Evolutionary conservation across 2,888 invertebrate species (phyloP), one percentile per base, ranked within the genome.

Genomic region (Drosophila percnosoma): DNA sequence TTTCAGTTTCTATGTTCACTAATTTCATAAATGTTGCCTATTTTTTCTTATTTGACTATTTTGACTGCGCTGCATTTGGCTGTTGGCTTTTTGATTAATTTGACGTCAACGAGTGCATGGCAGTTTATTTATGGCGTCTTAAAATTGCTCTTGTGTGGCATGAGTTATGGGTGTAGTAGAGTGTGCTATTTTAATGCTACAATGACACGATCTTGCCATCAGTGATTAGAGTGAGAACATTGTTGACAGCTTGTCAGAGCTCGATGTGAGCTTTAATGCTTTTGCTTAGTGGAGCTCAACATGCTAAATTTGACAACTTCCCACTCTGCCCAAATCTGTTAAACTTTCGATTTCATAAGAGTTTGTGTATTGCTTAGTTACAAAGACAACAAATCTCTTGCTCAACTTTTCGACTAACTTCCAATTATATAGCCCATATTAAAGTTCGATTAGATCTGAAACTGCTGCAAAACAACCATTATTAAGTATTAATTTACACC

Each of bases 401-500:
- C 66, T 51, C 63, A 73, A 76, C 53, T 60, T 40, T 36, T 42
- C 42, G 49, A 60, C 73, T 42, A 49, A 78, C 59, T 63, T 24
- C 48, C 57, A 67, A 73, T 59, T 83, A 68, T 80, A 70, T 79
- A 62, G 78, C 55, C 73, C 67, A 74, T 73, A 81, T 84, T 84
- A 68, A 83, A 59, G 64, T 71, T 61, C 68, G 87, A 87, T 87
- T 85, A 82, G 74, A 87, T 87, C 90, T 65, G 59, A 83, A 87
- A 78, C 68, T 72, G 66, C 73, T 53, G 70, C 52, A 57, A 71
- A 87, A 89, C 75, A 74, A 73, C 77, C 82, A 89, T 91, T 91
- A 90, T 90, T 90, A 90, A 90, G 90, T 90, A 90, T 83, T 91
- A 91, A 91, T 90, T 90, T 91, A 90, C 90, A 90, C 90, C 79